Percentiles rank a stretch among this genome's conserved stretches.
phyloP scores from a whole-genome alignment of 2,888 invertebrate genomes.

The Toxonevra muliebris region DNA sequence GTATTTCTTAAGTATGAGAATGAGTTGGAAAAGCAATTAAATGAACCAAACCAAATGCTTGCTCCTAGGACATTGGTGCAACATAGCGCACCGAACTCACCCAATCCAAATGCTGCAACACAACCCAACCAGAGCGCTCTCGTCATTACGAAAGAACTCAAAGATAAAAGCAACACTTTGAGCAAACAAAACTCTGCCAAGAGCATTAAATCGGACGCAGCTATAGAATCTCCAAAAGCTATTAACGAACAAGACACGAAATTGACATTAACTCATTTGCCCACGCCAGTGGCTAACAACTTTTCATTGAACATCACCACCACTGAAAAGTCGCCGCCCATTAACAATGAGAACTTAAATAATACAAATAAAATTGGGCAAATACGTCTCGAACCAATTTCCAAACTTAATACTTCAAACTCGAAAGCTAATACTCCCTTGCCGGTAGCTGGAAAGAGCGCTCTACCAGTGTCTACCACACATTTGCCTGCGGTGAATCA shows the following conservation, averaged over 20 bases:
- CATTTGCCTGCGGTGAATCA: conserved; percentile 24
- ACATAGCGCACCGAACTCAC: neutral
- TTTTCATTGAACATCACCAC: neutral
- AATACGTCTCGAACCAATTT: conserved; percentile 47
- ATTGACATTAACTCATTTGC: conserved; percentile 1
- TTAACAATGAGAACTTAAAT: neutral
- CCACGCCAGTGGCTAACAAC: conserved; percentile 12
- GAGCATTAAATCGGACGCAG: conserved; percentile 41
- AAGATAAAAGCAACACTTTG: conserved; percentile 62
- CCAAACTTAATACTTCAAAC: conserved; percentile 20
- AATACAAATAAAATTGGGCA: conserved; percentile 24
- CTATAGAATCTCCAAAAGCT: conserved; percentile 5
- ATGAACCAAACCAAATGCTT: conserved; percentile 38
- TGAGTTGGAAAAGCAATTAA: conserved; percentile 55
- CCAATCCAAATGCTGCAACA: neutral
- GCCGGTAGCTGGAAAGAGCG: neutral
- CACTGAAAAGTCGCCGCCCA: neutral
- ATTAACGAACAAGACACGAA: neutral
- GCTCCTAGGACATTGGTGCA: conserved; percentile 3
- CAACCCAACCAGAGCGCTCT: conserved; percentile 25
- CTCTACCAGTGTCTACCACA: conserved; percentile 14
- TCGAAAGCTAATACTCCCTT: conserved; percentile 20
- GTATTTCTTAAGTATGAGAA: conserved; percentile 64
- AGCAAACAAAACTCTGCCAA: conserved; percentile 65
- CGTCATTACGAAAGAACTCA: conserved; percentile 57